phyloP scores from a whole-genome alignment of 1,140 invertebrate genomes.

The Manduca sexta region DNA sequence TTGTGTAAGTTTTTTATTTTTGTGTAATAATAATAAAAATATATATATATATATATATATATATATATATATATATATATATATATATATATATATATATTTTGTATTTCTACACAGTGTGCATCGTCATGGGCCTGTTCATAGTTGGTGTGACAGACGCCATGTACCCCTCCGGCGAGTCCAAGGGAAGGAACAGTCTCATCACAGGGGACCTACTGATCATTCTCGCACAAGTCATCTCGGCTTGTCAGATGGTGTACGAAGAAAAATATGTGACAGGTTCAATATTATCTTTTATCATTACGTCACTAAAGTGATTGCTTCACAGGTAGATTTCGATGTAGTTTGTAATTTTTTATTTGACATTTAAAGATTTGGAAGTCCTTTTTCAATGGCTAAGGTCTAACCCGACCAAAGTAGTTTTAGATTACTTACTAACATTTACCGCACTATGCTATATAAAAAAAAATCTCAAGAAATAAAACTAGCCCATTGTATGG shows the following conservation, averaged over 20 bases:
- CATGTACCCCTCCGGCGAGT: constrained; percentile 56
- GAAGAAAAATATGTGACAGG: constrained; percentile 92
- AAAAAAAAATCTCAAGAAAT: no score
- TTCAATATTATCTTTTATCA: constrained; percentile 9
- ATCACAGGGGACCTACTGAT: constrained; percentile 95
- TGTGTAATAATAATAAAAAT: background rate
- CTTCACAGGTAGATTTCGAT: no score
- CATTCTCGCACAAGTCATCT: constrained; percentile 91
- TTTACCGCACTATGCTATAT: no score
- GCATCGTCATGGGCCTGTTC: constrained; percentile 86
- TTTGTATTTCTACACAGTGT: constrained; percentile 36
- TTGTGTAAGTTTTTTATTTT: no score
- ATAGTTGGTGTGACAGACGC: constrained; percentile 90
- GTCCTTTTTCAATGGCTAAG: no score
- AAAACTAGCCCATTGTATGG: no score
- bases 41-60: background rate
- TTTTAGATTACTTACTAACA: no score
- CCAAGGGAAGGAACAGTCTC: constrained; percentile 80
- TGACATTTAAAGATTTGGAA: no score
- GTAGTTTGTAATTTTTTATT: no score
- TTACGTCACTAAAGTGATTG: no score
- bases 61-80: constrained; percentile 3
- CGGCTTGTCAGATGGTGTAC: constrained; percentile 93
- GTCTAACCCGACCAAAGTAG: no score
- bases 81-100: no score